Base-by-base conservation (phyloP, 2,797 vertebrate genomes). In the Chiroxiphia lanceolata region DNA sequence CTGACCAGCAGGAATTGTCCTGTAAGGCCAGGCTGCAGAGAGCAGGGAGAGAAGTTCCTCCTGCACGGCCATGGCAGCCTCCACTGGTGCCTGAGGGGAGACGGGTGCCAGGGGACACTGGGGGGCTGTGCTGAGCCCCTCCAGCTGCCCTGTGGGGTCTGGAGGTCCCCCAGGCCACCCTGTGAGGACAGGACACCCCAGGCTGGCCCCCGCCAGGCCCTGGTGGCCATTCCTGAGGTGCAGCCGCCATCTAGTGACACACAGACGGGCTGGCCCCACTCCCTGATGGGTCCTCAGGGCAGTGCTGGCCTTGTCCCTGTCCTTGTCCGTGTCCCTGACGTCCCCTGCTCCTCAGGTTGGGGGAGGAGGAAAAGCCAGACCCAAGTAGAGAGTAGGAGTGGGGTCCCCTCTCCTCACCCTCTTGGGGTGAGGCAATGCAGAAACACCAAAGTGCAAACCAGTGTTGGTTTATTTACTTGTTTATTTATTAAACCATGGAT, bases 221-320 rank as follows among this genome's bases (percentile, higher is more conserved):
- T 3, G 6, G 11, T 2, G 6, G 64, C 45, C 72, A 65, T 97
- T 91, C 57, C 70, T 93, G 76, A 72, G 76, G 34, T 53, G n/a
- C 53, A 72, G n/a, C 76, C 33, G 71, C 96, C 96, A 89, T 51
- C 95, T 96, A 96, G 92, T 80, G 96, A 92, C 87, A 36, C 3
- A 5, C 1, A 11, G 57, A 14, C 15, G 5, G 87, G 78, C 33
- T 38, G 77, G 10, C 65, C 69, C 50, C 0, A 2, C 42, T 81
- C 6, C 31, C 72, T 5, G 3, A 0, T 0, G 2, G 20, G 50
- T 18, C 47, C 69, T 74, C 33, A 7, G 42, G 42, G 10, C 0
- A 0, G 26, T 6, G 51, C 27, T 74, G 79, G n/a, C 76, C 40
- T 7, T 15, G 21, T 1, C 22, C 45, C 40, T 3, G 0, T 14